Conservation (phyloP, 92 coral and sea anemone species). For the Muricea muricata region DNA sequence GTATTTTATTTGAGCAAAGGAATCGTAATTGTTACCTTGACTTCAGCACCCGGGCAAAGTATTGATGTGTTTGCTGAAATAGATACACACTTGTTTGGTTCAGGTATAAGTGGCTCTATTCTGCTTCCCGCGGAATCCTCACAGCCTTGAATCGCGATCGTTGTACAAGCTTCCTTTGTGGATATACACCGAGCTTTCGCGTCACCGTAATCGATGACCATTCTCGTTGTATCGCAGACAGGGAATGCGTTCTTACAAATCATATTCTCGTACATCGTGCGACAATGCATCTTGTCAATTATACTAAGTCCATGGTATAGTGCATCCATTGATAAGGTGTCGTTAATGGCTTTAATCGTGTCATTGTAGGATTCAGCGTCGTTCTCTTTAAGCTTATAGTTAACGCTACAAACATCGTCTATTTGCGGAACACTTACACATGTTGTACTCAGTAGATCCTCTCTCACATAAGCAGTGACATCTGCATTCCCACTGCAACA, state of each 20-base stretch:
- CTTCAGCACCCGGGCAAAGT: constrained; percentile 5
- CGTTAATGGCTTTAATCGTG: neutral
- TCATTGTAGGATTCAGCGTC: neutral
- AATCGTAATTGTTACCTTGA: neutral
- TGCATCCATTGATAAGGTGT: neutral
- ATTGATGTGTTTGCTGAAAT: neutral
- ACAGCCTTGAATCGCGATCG: constrained; percentile 24
- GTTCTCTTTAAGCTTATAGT: neutral
- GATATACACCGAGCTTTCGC: constrained; percentile 1
- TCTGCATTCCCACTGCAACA: neutral
- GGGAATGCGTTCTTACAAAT: constrained; percentile 22
- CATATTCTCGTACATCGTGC: constrained; percentile 15
- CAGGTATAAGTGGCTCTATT: neutral
- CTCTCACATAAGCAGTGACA: constrained; percentile 37
- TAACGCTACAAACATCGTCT: constrained; percentile 23
- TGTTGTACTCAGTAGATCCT: neutral
- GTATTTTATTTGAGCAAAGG: neutral
- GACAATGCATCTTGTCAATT: neutral
- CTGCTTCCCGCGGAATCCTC: neutral
- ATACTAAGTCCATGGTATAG: neutral
- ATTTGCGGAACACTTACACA: constrained; percentile 5
- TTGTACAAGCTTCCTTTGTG: neutral
- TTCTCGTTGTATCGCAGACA: constrained; percentile 23
- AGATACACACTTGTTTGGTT: constrained; percentile 5
- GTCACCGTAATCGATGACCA: constrained; percentile 29